Evolutionary conservation across 1,140 invertebrate species (phyloP).

Genomic region (Drosophila tsacasi): DNA sequence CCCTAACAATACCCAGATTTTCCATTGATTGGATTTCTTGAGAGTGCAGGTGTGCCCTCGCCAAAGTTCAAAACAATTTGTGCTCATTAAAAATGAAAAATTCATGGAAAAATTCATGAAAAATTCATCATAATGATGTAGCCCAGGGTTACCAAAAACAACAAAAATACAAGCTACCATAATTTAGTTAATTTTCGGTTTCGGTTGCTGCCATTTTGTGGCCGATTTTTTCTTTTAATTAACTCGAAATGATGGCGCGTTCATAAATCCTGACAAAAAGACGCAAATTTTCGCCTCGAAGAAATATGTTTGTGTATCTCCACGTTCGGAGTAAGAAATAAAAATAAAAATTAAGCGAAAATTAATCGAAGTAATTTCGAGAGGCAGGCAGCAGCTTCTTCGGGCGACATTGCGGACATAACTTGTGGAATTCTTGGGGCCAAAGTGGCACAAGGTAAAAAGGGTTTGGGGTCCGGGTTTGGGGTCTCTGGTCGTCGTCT

Average conservation of each 20-base stretch:
- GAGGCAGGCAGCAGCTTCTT: conserved; percentile 19
- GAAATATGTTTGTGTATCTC: conserved; percentile 66
- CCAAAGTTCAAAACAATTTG: conserved; percentile 72
- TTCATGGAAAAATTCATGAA: conserved; percentile 57
- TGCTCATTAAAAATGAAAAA: conserved; percentile 74
- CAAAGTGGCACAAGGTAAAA: conserved; percentile 80
- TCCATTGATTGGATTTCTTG: conserved; percentile 29
- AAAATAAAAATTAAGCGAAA: conserved; percentile 83
- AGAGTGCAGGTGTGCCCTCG: conserved; percentile 52
- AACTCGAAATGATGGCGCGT: conserved; percentile 67
- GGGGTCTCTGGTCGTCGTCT: conserved; percentile 9
- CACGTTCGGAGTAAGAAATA: conserved; percentile 71
- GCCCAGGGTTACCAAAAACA: conserved; percentile 60
- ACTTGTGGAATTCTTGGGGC: conserved; percentile 70
- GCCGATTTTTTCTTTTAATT: conserved; percentile 62
- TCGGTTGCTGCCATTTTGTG: conserved; percentile 31
- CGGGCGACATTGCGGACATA: conserved; percentile 75
- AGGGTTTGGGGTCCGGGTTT: conserved; percentile 29
- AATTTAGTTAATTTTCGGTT: conserved; percentile 76
- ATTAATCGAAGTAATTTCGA: conserved; percentile 80
- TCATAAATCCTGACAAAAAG: conserved; percentile 71
- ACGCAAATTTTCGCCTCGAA: conserved; percentile 66
- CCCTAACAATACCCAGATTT: conserved; percentile 16
- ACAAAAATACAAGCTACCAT: conserved; percentile 30
- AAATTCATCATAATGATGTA: conserved; percentile 65